Evolutionary conservation across 2,113 vertebrate species (phyloP).

Genomic region (Pithys albifrons): DNA sequence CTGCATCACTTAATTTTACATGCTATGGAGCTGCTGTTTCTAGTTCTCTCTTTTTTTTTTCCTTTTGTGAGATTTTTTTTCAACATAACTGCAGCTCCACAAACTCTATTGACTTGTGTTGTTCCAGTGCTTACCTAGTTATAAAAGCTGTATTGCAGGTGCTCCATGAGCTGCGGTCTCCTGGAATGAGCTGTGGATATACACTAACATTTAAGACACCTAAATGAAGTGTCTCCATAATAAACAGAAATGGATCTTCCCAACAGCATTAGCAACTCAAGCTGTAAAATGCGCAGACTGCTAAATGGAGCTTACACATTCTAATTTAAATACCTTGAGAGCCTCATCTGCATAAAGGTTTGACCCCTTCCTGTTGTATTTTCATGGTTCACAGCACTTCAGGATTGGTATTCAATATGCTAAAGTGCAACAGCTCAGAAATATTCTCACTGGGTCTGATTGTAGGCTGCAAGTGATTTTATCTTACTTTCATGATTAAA

Average conservation of each 20-base stretch:
- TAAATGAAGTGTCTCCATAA: neutral
- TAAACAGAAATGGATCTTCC: neutral
- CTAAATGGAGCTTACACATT: neutral
- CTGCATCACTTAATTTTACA: neutral
- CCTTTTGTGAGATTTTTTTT: neutral
- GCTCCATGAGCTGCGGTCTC: neutral
- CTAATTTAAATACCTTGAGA: neutral
- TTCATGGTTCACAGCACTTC: neutral
- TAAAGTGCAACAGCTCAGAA: neutral
- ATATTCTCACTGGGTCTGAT: neutral
- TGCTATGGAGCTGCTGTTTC: neutral
- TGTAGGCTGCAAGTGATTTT: neutral
- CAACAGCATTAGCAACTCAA: neutral
- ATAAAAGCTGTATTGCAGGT: neutral
- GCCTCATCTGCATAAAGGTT: neutral
- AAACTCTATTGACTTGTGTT: neutral
- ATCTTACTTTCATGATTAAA: neutral
- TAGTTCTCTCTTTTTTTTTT: neutral
- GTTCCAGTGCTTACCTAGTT: neutral
- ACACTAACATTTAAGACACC: neutral
- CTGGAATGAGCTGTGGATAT: neutral
- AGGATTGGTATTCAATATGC: neutral
- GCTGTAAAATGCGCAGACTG: neutral
- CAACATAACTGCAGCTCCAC: neutral
- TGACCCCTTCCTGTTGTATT: neutral